Evolutionary conservation across 2,797 vertebrate genomes (phyloP).

Genomic region (Gastrophryne carolinensis): DNA sequence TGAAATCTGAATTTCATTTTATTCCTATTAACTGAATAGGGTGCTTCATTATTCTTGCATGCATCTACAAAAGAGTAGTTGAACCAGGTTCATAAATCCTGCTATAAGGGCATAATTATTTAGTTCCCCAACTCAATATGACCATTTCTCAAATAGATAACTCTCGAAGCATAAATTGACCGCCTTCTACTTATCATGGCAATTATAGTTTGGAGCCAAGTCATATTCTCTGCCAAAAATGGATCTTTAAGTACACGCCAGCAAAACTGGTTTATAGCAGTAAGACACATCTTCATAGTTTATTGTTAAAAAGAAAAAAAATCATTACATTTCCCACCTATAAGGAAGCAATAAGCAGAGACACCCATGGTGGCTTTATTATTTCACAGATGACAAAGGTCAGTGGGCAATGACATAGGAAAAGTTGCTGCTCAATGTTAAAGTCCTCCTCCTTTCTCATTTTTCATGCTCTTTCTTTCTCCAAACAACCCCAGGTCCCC

Average conservation of each 20-base stretch:
- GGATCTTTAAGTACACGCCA: constrained; percentile 22
- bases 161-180: constrained; percentile 45
- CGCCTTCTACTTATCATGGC: constrained; percentile 36
- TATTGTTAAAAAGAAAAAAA: too few species aligned
- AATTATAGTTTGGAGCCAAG: constrained; percentile 38
- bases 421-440: too few species aligned
- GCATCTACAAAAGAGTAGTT: constrained; percentile 40
- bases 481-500: too few species aligned
- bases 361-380: too few species aligned
- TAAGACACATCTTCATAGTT: constrained; percentile 16
- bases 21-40: constrained; percentile 51
- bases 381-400: too few species aligned
- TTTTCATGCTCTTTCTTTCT: too few species aligned
- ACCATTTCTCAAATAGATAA: constrained; percentile 50
- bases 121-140: constrained; percentile 48
- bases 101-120: constrained; percentile 51
- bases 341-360: too few species aligned
- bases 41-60: constrained; percentile 49
- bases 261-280: constrained; percentile 10
- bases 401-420: too few species aligned
- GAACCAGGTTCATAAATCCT: constrained; percentile 49
- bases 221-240: constrained; percentile 5
- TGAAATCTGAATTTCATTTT: constrained; percentile 52
- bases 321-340: too few species aligned
- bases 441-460: too few species aligned